These are phyloP conservation scores for Nothura maculosa DNA, from an alignment of 2,797 vertebrate genomes.

Conservation along the genomic window DNA sequence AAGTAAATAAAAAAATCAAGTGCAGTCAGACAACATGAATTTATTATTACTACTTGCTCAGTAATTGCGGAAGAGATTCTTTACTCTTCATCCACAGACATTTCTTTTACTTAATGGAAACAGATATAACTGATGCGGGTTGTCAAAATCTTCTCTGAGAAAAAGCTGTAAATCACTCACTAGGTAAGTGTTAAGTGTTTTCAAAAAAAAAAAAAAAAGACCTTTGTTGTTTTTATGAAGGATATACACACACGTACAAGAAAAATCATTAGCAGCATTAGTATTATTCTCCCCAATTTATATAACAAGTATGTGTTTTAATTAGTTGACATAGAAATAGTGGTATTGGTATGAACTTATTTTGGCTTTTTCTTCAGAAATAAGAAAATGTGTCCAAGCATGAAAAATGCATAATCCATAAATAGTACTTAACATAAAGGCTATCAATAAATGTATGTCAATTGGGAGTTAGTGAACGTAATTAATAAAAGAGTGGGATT, in stretches of 20 bases:
- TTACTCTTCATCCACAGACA: neutral
- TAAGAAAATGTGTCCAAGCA: neutral
- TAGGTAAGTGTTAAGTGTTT: neutral
- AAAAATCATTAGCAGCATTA: neutral
- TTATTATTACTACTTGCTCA: neutral
- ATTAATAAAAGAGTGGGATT: neutral
- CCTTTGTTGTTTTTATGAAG: neutral
- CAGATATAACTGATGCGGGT: neutral
- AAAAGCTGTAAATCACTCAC: neutral
- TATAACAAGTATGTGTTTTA: neutral
- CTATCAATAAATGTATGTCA: neutral
- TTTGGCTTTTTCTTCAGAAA: neutral
- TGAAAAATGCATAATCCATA: neutral
- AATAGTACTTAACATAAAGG: neutral
- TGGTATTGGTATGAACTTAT: neutral
- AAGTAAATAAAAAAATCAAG: neutral
- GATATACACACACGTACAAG: accelerated
- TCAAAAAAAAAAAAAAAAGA: neutral
- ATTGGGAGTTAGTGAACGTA: neutral
- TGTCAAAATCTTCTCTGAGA: neutral
- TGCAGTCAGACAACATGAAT: neutral
- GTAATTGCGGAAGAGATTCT: neutral
- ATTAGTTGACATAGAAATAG: neutral
- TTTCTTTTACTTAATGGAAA: neutral
- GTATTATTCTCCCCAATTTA: neutral